These are phyloP conservation scores for Ligdia adustata DNA, from an alignment of 2,888 invertebrate species.

Conservation along the genomic window DNA sequence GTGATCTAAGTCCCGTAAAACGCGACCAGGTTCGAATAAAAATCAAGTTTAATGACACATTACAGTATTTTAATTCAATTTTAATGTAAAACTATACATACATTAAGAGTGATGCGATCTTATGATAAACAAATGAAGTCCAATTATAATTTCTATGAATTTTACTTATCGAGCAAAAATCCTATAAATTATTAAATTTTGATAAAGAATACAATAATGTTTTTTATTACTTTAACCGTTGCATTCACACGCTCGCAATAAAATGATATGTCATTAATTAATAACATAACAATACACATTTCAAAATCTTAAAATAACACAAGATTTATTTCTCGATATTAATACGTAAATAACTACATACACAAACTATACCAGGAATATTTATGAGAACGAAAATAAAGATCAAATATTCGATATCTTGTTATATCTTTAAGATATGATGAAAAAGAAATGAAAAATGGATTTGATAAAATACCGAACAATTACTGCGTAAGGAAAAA, in stretches of 20 bases:
- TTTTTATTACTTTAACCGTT: no score
- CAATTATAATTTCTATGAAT: background rate
- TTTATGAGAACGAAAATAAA: background rate
- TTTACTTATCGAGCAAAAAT: background rate
- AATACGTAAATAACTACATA: background rate
- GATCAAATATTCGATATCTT: background rate
- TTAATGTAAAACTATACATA: slow-evolving; percentile 16
- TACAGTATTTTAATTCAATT: slow-evolving; percentile 29
- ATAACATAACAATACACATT: no score
- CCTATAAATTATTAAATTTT: background rate
- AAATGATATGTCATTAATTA: no score
- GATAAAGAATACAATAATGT: background rate
- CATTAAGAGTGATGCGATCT: slow-evolving; percentile 11
- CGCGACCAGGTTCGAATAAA: slow-evolving; percentile 16
- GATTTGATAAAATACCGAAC: slow-evolving; percentile 5
- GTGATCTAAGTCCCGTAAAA: no score
- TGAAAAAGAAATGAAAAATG: background rate
- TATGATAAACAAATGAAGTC: background rate
- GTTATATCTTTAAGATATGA: slow-evolving; percentile 6
- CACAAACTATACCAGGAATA: background rate
- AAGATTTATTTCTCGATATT: background rate
- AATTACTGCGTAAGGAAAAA: no score
- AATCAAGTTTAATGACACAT: slow-evolving; percentile 16
- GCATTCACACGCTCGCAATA: no score
- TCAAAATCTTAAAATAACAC: background rate